A percentile compares a stretch with the other conserved stretches of the same genome.
Evolutionary conservation across 1,140 invertebrate species (phyloP).

Genomic region (Mya arenaria): DNA sequence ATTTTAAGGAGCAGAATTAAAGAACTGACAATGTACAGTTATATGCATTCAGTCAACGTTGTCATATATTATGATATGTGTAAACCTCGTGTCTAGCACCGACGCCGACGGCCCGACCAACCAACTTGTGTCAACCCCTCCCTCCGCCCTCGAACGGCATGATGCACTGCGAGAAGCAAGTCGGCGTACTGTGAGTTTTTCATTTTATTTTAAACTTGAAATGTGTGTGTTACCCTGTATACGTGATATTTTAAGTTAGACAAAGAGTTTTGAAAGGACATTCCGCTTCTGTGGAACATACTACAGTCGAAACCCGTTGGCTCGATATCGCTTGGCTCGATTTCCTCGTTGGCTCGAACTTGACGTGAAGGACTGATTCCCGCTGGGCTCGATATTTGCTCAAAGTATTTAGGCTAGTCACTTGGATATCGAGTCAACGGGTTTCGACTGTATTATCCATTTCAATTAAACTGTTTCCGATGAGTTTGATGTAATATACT

Average conservation of each 20-base stretch:
- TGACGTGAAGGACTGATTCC: not conserved
- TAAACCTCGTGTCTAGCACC: not conserved
- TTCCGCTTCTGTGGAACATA: not conserved
- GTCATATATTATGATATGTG: not conserved
- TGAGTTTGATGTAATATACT: too few species aligned
- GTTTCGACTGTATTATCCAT: too few species aligned
- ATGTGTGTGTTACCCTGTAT: too few species aligned
- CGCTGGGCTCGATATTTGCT: too few species aligned
- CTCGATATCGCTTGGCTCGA: not conserved
- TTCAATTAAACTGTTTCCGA: too few species aligned
- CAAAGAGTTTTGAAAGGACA: not conserved
- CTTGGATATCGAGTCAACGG: too few species aligned
- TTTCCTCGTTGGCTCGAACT: not conserved
- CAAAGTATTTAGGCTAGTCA: too few species aligned
- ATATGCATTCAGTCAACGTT: not conserved
- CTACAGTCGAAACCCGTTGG: not conserved
- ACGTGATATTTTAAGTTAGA: not conserved
- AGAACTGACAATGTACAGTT: not conserved
- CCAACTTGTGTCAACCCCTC: conserved; percentile 12
- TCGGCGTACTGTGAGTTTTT: conserved; percentile 19
- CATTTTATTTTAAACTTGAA: too few species aligned
- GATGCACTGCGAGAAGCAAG: conserved; percentile 25
- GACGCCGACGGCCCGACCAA: not conserved
- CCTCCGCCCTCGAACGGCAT: conserved; percentile 36
- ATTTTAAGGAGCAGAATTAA: not conserved